A percentile compares a stretch with the other conserved stretches of the same genome.
Conservation (phyloP, 2,888 invertebrate genomes). For the Aporophyla lueneburgensis region DNA sequence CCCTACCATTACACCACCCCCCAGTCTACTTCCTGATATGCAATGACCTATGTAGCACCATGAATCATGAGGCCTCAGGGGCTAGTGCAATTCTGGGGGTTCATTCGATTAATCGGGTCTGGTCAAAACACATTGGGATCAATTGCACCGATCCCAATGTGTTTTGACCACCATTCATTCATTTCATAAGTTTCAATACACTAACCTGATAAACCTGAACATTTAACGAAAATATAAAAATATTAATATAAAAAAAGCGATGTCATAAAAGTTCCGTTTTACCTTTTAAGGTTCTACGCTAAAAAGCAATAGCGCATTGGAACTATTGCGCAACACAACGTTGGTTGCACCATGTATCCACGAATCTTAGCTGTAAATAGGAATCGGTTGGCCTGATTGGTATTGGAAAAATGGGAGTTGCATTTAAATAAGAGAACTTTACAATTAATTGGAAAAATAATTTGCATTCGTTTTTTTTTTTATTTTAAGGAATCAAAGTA, state of each 20-base stretch:
- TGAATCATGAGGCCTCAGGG: too few species aligned
- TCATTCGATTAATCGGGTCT: too few species aligned
- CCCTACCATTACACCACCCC: too few species aligned
- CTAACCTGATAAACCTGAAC: too few species aligned
- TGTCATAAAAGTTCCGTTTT: background rate
- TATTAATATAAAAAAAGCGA: background rate
- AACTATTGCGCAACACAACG: slow-evolving; percentile 34
- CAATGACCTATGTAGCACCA: too few species aligned
- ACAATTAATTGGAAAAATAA: slow-evolving; percentile 20
- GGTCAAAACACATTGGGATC: too few species aligned
- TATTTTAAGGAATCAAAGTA: background rate
- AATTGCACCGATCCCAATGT: too few species aligned
- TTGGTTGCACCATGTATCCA: slow-evolving; percentile 23
- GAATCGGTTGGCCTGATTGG: slow-evolving; percentile 52
- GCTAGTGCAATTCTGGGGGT: too few species aligned
- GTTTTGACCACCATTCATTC: too few species aligned
- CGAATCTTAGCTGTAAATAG: slow-evolving; percentile 43
- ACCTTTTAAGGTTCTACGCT: background rate
- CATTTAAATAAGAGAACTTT: slow-evolving; percentile 46
- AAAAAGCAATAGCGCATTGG: background rate
- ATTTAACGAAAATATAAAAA: too few species aligned
- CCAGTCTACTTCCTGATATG: too few species aligned
- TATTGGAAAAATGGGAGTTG: slow-evolving; percentile 47
- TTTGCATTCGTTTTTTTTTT: slow-evolving; percentile 8
- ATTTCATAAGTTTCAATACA: too few species aligned